Evolutionary conservation across 2,797 vertebrate species (phyloP).

Genomic region (Myripristis jacobus): DNA sequence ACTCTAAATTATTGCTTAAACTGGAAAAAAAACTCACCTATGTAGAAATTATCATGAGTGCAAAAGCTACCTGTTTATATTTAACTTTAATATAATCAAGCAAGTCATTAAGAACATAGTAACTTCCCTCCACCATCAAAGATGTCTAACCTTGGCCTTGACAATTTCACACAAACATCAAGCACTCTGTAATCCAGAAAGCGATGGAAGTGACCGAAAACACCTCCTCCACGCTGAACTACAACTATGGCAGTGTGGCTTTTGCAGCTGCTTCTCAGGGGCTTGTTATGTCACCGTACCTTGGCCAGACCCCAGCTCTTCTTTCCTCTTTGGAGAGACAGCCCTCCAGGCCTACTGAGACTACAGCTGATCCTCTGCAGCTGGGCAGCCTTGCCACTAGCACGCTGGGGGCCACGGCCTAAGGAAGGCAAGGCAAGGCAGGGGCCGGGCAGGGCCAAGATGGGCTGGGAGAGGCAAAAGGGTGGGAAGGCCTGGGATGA

Average conservation of each 20-base stretch:
- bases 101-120: too few relatives aligned
- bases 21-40: too few relatives aligned
- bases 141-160: not conserved
- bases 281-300: constrained; percentile 82
- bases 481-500: constrained; percentile 58
- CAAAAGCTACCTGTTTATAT: too few relatives aligned
- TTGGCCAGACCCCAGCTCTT: constrained; percentile 61
- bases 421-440: constrained; percentile 47
- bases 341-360: constrained; percentile 74
- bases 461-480: constrained; percentile 49
- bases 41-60: too few relatives aligned
- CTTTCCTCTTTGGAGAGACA: constrained; percentile 60
- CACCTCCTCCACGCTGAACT: constrained; percentile 45
- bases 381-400: constrained; percentile 75
- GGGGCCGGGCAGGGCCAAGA: constrained; percentile 60
- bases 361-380: constrained; percentile 86
- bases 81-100: too few relatives aligned
- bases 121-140: constrained; percentile 12
- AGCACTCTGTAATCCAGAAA: constrained; percentile 4
- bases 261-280: constrained; percentile 77
- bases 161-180: constrained; percentile 16
- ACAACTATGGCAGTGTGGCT: constrained; percentile 34
- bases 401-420: constrained; percentile 66
- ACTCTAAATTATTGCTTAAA: constrained; percentile 2
- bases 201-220: not conserved